phyloP scores from a whole-genome alignment of 2,113 vertebrate genomes.

The Tupaia chinensis region DNA sequence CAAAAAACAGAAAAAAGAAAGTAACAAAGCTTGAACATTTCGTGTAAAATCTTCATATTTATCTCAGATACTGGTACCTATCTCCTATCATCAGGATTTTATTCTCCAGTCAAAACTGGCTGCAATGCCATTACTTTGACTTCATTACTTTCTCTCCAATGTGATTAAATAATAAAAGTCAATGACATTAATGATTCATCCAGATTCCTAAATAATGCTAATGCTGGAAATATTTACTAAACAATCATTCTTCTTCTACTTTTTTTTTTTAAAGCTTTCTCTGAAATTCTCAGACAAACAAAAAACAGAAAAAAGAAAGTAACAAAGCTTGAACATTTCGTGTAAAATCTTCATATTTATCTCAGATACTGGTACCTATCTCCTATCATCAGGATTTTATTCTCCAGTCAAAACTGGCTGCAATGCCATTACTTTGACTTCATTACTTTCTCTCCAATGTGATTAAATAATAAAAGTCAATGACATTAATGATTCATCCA shows the following conservation, averaged over 20 bases:
- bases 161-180: background rate
- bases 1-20: background rate
- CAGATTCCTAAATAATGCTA: background rate
- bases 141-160: background rate
- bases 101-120: background rate
- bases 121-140: background rate
- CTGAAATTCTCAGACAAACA: background rate
- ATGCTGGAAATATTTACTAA: background rate
- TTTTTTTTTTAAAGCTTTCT: background rate
- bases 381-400: background rate
- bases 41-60: background rate
- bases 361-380: background rate
- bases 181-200: background rate
- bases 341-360: background rate
- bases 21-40: background rate
- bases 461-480: background rate
- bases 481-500: background rate
- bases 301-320: constrained; percentile 6
- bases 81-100: background rate
- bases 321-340: background rate
- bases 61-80: background rate
- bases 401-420: background rate
- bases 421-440: background rate
- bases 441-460: background rate
- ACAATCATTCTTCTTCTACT: background rate